Conservation (phyloP, 2,888 invertebrate genomes). For the Coelinius sp. region DNA sequence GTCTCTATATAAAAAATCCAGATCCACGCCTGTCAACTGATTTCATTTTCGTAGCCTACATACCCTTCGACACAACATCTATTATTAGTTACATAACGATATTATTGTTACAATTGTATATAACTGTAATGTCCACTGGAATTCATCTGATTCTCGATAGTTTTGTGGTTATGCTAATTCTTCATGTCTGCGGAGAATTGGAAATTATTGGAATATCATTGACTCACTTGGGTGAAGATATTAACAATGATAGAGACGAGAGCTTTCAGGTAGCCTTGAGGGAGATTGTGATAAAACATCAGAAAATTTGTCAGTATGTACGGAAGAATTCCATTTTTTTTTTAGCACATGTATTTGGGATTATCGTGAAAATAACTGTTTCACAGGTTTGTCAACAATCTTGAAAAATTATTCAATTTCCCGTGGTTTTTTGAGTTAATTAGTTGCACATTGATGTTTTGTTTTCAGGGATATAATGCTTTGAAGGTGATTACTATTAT, state of each 20-base stretch:
- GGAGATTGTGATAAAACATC: background rate
- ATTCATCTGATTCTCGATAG: constrained; percentile 32
- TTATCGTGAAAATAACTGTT: too few species aligned
- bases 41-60: constrained; percentile 38
- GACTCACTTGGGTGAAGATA: background rate
- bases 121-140: background rate
- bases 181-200: constrained; percentile 45
- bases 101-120: background rate
- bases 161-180: constrained; percentile 40
- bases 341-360: too few species aligned
- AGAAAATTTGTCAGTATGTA: background rate
- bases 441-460: constrained; percentile 45
- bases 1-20: constrained; percentile 6
- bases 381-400: background rate
- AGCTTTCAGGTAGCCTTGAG: background rate
- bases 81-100: background rate
- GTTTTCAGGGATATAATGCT: constrained; percentile 51
- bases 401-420: background rate
- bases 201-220: background rate
- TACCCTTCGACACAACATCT: constrained; percentile 38
- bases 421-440: background rate
- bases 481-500: constrained; percentile 43
- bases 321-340: too few species aligned
- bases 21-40: constrained; percentile 38
- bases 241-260: background rate